Evolutionary conservation across 2,888 invertebrate species (phyloP).

Genomic region (Pollenia angustigena): DNA sequence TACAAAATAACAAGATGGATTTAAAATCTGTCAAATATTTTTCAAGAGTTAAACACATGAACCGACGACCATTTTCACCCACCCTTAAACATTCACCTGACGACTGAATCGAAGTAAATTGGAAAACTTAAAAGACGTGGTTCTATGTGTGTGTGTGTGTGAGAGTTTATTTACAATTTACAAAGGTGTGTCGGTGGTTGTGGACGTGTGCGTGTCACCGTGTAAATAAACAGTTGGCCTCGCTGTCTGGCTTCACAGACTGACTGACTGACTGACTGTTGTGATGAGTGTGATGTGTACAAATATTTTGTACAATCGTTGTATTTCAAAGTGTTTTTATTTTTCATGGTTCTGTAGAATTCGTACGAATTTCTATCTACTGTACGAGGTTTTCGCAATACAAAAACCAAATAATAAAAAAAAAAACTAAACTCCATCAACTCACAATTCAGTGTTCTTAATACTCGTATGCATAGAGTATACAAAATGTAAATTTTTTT

Average conservation of each 20-base stretch:
- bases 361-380: slow-evolving; percentile 23
- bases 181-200: background rate
- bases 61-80: slow-evolving; percentile 16
- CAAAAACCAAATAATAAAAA: background rate
- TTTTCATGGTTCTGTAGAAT: slow-evolving; percentile 32
- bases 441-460: slow-evolving; percentile 47
- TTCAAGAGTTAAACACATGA: background rate
- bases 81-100: slow-evolving; percentile 11
- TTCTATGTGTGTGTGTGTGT: background rate
- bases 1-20: background rate
- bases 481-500: slow-evolving; percentile 43
- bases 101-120: slow-evolving; percentile 23
- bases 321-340: slow-evolving; percentile 42
- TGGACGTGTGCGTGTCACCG: background rate
- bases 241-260: background rate
- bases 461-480: slow-evolving; percentile 22
- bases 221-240: slow-evolving; percentile 25
- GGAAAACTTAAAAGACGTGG: slow-evolving; percentile 47
- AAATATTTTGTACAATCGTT: slow-evolving; percentile 36
- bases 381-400: slow-evolving; percentile 42
- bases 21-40: slow-evolving; percentile 1
- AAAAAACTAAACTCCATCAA: slow-evolving; percentile 45
- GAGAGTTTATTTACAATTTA: background rate
- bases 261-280: slow-evolving; percentile 15
- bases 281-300: background rate